Evolutionary conservation across 2,888 invertebrate genomes (phyloP), one percentile per base, ranked within the genome.

Genomic region (Fabriciana adippe): DNA sequence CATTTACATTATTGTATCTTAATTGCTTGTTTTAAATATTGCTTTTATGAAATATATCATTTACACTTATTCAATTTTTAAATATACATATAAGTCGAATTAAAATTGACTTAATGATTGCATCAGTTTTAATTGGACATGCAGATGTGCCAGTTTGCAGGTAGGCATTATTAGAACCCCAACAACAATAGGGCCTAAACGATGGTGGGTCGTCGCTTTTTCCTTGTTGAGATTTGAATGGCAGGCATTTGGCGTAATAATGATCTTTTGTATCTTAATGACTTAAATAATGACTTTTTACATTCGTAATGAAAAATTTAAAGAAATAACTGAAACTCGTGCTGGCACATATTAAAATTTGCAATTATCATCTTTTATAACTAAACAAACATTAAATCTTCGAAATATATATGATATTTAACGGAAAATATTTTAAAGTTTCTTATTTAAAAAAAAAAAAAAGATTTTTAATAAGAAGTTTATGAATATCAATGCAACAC

Each of bases 181-280:
- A 77, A 88, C 78, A 77, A 88, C 88, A 90, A 89, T 88, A 79
- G 87, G 77, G 80, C 81, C 81, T 83, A 84, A 86, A 87, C 86
- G 82, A 84, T 81, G 82, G 81, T 78, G 80, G 79, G 83, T 84
- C 80, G 82, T 79, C 78, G 77, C 74, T 81, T 87, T 83, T 68
- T 65, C 83, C 85, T 85, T 80, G 80, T 75, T 79, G 82, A 79
- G 80, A 75, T 78, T 88, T 69, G 86, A 89, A 89, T 88, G 77
- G 85, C 75, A 79, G 75, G 77, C 84, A 80, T 85, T 85, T 79
- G 82, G 79, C 74, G 78, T 80, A 81, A 83, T 88, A 87, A 90
- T 85, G 87, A 87, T 85, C 83, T 83, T 80, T 81, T 84, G 82
- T 76, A 76, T 75, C 74, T 78, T 78, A 79, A 73, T 73, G 71